Percentiles rank a stretch among this genome's conserved stretches.
Evolutionary conservation across 2,797 vertebrate genomes (phyloP).

Genomic region (Acrossocheilus wenchowensis): DNA sequence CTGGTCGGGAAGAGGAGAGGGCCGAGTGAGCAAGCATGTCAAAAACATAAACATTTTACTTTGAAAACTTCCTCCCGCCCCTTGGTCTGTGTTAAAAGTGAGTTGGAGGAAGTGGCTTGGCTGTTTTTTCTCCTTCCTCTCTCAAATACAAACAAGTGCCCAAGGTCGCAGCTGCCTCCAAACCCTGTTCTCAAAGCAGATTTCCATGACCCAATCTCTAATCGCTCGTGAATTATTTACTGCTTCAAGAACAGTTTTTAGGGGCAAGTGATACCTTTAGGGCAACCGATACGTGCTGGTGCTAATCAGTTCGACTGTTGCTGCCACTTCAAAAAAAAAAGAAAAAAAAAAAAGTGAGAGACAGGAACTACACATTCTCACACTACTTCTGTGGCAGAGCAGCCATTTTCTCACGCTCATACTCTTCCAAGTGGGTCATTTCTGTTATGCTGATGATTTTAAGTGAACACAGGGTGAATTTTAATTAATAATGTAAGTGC

Average conservation of each 20-base stretch:
- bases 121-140: conserved; percentile 34
- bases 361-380: conserved; percentile 26
- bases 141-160: conserved; percentile 28
- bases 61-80: conserved; percentile 13
- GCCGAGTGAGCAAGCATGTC: conserved; percentile 13
- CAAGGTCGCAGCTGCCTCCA: conserved; percentile 30
- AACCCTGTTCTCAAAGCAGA: conserved; percentile 12
- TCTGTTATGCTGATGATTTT: conserved; percentile 23
- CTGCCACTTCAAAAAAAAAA: background rate
- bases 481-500: background rate
- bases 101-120: conserved; percentile 57
- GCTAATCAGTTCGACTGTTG: background rate
- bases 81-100: conserved; percentile 16
- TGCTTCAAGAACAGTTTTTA: conserved; percentile 19
- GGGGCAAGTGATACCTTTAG: conserved; percentile 20
- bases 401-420: conserved; percentile 34
- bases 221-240: conserved; percentile 28
- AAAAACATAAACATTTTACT: conserved; percentile 18
- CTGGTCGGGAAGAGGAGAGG: background rate
- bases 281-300: background rate
- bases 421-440: conserved; percentile 21
- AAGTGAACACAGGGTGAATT: background rate
- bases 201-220: background rate
- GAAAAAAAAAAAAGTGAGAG: background rate
- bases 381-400: conserved; percentile 10